These are phyloP conservation scores for Drosophila glabriapex DNA, from an alignment of 2,888 invertebrate species.

Conservation along the genomic window DNA sequence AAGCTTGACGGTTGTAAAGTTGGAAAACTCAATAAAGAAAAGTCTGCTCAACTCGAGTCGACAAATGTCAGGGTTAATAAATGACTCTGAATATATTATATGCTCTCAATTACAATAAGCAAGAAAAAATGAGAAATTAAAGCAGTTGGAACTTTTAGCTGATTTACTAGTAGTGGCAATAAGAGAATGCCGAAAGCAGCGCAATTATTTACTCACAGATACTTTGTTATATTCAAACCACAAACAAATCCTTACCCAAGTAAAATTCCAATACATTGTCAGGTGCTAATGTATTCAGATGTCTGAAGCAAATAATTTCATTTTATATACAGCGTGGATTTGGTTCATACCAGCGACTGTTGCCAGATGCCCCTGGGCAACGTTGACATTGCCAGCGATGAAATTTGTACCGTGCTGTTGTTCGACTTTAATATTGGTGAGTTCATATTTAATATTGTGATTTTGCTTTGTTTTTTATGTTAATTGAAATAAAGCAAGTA, in stretches of 20 bases:
- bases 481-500: constrained; percentile 10
- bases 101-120: no score
- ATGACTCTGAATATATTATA: not conserved
- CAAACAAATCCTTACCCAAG: not conserved
- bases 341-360: not conserved
- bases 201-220: not conserved
- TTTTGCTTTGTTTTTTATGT: constrained; percentile 22
- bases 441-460: not conserved
- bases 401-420: not conserved
- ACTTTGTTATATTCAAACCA: not conserved
- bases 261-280: not conserved
- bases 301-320: not conserved
- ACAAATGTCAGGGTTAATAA: not conserved
- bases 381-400: not conserved
- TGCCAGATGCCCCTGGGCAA: not conserved
- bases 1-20: not conserved
- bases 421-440: not conserved
- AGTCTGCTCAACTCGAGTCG: not conserved
- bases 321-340: not conserved
- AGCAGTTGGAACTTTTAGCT: not conserved
- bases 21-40: not conserved
- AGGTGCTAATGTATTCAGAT: not conserved
- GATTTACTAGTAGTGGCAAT: not conserved
- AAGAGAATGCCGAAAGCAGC: not conserved
- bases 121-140: not conserved